Evolutionary conservation across 1,140 invertebrate genomes (phyloP).

Genomic region (Drosophila orena): DNA sequence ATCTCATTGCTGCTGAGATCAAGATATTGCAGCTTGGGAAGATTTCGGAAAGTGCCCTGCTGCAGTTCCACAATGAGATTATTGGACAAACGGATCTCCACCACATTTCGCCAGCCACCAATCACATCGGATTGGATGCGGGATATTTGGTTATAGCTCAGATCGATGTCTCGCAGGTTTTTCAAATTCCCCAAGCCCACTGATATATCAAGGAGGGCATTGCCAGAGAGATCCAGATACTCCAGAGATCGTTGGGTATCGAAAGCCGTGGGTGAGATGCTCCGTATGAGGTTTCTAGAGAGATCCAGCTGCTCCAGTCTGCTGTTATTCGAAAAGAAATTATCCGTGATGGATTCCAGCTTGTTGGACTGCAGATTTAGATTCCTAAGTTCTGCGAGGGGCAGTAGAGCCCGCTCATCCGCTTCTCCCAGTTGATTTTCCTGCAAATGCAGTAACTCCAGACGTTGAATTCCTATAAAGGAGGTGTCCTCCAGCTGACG

Average conservation of each 20-base stretch:
- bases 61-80: constrained; percentile 91
- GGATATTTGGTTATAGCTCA: constrained; percentile 92
- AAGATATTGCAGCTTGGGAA: constrained; percentile 89
- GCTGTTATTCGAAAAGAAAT: constrained; percentile 88
- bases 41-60: constrained; percentile 89
- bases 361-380: constrained; percentile 91
- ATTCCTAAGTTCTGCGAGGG: constrained; percentile 88
- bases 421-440: constrained; percentile 90
- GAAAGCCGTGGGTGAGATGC: constrained; percentile 88
- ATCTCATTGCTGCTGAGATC: constrained; percentile 94
- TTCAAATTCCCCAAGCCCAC: constrained; percentile 89
- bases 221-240: constrained; percentile 91
- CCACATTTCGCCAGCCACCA: constrained; percentile 88
- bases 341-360: constrained; percentile 89
- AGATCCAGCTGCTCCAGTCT: constrained; percentile 90
- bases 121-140: constrained; percentile 88
- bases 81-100: constrained; percentile 89
- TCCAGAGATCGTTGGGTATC: constrained; percentile 89
- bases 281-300: constrained; percentile 91
- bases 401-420: constrained; percentile 88
- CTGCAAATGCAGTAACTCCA: constrained; percentile 91
- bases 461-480: constrained; percentile 89
- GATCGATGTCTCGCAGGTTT: constrained; percentile 89
- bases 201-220: constrained; percentile 90
- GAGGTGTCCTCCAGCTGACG: constrained; percentile 89